Conservation (phyloP, 2,888 invertebrate species). For the Drosophila putrida region DNA sequence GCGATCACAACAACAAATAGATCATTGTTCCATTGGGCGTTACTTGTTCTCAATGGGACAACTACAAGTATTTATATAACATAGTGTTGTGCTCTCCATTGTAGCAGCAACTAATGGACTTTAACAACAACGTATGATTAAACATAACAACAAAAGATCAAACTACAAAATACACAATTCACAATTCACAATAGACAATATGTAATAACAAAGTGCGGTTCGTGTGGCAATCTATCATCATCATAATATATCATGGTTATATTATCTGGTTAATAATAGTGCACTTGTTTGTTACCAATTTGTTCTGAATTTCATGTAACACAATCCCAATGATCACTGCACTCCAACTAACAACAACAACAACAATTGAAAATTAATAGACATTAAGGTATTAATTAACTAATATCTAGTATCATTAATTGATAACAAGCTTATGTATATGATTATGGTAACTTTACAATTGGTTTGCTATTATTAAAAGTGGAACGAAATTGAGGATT, state of each 20-base stretch:
- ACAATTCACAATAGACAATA: background rate
- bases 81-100: background rate
- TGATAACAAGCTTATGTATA: too few relatives aligned
- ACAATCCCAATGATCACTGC: background rate
- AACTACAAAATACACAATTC: slow-evolving; percentile 3
- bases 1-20: background rate
- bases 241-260: background rate
- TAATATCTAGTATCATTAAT: too few relatives aligned
- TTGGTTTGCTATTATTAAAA: too few relatives aligned
- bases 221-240: slow-evolving; percentile 4
- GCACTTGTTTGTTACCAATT: background rate
- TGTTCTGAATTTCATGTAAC: background rate
- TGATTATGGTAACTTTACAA: too few relatives aligned
- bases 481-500: too few relatives aligned
- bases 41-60: background rate
- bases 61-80: background rate
- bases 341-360: background rate
- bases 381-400: background rate
- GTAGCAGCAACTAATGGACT: background rate
- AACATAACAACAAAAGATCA: background rate
- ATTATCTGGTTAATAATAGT: background rate
- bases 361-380: background rate
- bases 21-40: background rate
- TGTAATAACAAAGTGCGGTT: background rate
- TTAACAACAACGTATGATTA: background rate